Evolutionary conservation across 2,888 invertebrate species (phyloP), one percentile per base, ranked within the genome.

Genomic region (Bombyx huttoni): DNA sequence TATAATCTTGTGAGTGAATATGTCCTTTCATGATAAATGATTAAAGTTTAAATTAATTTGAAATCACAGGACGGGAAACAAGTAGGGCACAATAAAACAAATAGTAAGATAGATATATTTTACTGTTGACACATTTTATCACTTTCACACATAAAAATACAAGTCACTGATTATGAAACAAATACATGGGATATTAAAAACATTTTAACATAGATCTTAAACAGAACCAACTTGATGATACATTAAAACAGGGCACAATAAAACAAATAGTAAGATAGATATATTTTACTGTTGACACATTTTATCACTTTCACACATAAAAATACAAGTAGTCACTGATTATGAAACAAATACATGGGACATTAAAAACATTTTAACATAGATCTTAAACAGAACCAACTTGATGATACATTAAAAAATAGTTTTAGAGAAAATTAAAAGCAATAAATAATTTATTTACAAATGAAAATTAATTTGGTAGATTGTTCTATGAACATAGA

Each of bases 61-160:
- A 6, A 9, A 47, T 47, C 34, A 13, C 45, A 35, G 48, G 24
- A 40, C 13, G 8, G 24, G 13, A 34, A 13, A 54, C 46, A 54
- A 46, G 24, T 13, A 47, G 52, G 51, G 46, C 12, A 53, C 58
- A 76, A 80, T 74, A 54, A 83, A 83, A 81, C 74, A 60, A 70
- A 57, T 62, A 50, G 58, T 64, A 59, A 75, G 73, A 76, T 81
- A 77, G 80, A 83, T 80, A 80, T 83, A 72, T 81, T 84, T 78
- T 87, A 84, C 8, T 86, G 86, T 86, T 86, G 83, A 86, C 79
- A 82, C 77, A 76, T 79, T 77, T 78, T 77, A 81, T 83, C 83
- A 82, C 81, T 77, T 83, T 75, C 86, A 87, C 86, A 80, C 83
- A 73, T 24, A 24, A 24, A 84, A 78, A 87, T 83, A 86, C 78